A percentile compares a stretch with the other conserved stretches of the same genome.
These are phyloP conservation scores for Epinephelus malabaricus DNA, from an alignment of 2,797 vertebrate genomes.

Conservation along the genomic window DNA sequence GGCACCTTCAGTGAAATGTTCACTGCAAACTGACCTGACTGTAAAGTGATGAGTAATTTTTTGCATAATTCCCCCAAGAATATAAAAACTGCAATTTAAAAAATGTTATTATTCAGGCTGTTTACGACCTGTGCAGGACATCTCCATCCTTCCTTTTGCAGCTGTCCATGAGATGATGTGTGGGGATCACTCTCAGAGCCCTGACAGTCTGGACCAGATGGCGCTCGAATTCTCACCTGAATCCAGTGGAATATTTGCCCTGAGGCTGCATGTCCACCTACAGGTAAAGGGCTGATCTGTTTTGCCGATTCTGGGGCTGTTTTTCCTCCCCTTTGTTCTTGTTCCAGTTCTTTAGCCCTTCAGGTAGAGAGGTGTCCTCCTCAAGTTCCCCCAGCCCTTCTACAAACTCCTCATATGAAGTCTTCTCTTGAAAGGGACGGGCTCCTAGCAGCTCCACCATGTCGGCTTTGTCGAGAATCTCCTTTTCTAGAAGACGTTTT, in stretches of 20 bases:
- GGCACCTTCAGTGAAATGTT: slow-evolving; percentile 19
- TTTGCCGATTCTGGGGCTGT: slow-evolving; percentile 27
- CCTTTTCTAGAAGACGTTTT: slow-evolving; percentile 92
- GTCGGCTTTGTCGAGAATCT: slow-evolving; percentile 92
- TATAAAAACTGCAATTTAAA: slow-evolving; percentile 28
- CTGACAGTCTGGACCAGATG: slow-evolving; percentile 10
- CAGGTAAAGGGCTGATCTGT: slow-evolving; percentile 62
- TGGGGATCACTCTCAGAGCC: not conserved
- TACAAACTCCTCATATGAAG: slow-evolving; percentile 94
- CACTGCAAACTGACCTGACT: not conserved
- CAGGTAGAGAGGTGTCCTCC: slow-evolving; percentile 90
- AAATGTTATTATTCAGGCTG: slow-evolving; percentile 20
- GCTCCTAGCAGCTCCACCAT: slow-evolving; percentile 94
- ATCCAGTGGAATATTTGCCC: slow-evolving; percentile 12
- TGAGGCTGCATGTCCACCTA: slow-evolving; percentile 34
- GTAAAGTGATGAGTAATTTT: not conserved
- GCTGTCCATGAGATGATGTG: not conserved
- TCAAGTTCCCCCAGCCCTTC: slow-evolving; percentile 92
- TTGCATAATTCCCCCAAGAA: slow-evolving; percentile 5
- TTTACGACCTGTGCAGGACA: slow-evolving; percentile 25
- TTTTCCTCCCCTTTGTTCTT: slow-evolving; percentile 88
- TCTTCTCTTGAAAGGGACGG: slow-evolving; percentile 93
- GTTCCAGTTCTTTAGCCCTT: slow-evolving; percentile 93
- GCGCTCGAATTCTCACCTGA: not conserved
- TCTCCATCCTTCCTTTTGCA: not conserved